Evolutionary conservation across 2,797 vertebrate genomes (phyloP), one percentile per base, ranked within the genome.

Genomic region (Heliangelus exortis): DNA sequence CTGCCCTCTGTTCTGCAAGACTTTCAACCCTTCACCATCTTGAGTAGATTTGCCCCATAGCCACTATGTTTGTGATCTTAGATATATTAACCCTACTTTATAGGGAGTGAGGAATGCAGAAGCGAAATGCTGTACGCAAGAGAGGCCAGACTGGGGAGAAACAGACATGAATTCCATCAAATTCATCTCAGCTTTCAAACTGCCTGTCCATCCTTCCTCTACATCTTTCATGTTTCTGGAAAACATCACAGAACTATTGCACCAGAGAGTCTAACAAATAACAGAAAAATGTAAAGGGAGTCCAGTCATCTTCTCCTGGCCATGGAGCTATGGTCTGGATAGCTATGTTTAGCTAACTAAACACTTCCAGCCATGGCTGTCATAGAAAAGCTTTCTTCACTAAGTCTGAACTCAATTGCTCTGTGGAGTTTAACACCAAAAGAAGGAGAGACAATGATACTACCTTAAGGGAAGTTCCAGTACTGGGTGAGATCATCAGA

Each of bases 11-110:
- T 58, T 59, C 48, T 7, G 3, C 9, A 72, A 31, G 11, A 76
- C 88, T 63, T 57, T 69, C 34, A 57, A 54, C 26, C 26, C 51
- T 81, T 82, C 33, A 21, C 29, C 48, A 22, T 72, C 25, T 66
- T 81, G 50, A 79, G 45, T 0, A 58, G 59, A 48, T 82, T 72
- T 72, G 59, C 18, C 9, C 41, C 65, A 59, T 1, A 76, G 65
- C 17, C 23, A 59, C 0, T 0, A 26, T 25, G 45, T 76, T 73
- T 61, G 11, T 3, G 2, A 33, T 26, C 39, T 2, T 31, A 47
- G 16, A 43, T 22, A 2, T 51, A 17, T 23, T 51, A 85, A 20
- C 33, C 15, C 86, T 53, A 4, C 45, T 75, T 88, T 66, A 89
- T 20, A 81, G 73, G 36, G 84, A 93, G 2, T 33, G 72, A 89